A percentile compares a stretch with the other conserved stretches of the same genome.
phyloP scores from a whole-genome alignment of 2,888 invertebrate species.

The Ephialtes manifestator region DNA sequence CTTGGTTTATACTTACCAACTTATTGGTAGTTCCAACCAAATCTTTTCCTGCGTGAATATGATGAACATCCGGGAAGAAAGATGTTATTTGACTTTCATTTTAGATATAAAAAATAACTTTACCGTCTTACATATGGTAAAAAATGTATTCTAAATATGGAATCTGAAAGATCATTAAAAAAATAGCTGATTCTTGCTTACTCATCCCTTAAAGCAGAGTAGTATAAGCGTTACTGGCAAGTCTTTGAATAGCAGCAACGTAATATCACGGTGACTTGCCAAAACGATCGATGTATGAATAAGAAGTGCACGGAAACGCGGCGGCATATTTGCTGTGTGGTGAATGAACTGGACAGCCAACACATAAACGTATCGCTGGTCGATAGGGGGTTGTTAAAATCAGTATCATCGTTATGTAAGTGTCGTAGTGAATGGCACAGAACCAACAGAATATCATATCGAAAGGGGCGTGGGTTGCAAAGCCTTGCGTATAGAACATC shows the following conservation, averaged over 20 bases:
- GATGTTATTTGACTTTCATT: no score
- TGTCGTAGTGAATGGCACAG: not conserved
- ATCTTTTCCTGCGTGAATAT: no score
- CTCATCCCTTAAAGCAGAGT: not conserved
- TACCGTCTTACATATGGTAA: not conserved
- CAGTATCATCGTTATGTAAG: conserved; percentile 10
- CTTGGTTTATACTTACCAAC: no score
- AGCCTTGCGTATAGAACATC: conserved; percentile 37
- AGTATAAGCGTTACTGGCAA: conserved; percentile 31
- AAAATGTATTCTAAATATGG: not conserved
- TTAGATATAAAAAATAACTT: no score
- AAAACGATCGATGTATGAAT: conserved; percentile 27
- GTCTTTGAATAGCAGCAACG: conserved; percentile 24
- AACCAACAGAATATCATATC: conserved; percentile 4
- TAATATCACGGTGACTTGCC: conserved; percentile 40
- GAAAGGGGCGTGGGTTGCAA: conserved; percentile 31
- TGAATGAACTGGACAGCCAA: conserved; percentile 13
- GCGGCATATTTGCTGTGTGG: conserved; percentile 9
- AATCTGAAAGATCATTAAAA: not conserved
- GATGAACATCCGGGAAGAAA: no score
- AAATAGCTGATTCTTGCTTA: not conserved
- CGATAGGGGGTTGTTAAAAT: conserved; percentile 34
- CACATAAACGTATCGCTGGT: conserved; percentile 29
- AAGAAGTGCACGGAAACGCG: conserved; percentile 12
- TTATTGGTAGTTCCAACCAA: no score